A percentile compares a stretch with the other conserved stretches of the same genome.
These are phyloP conservation scores for Cephalopachus bancanus DNA, from an alignment of 2,797 vertebrate genomes.

Conservation along the genomic window DNA sequence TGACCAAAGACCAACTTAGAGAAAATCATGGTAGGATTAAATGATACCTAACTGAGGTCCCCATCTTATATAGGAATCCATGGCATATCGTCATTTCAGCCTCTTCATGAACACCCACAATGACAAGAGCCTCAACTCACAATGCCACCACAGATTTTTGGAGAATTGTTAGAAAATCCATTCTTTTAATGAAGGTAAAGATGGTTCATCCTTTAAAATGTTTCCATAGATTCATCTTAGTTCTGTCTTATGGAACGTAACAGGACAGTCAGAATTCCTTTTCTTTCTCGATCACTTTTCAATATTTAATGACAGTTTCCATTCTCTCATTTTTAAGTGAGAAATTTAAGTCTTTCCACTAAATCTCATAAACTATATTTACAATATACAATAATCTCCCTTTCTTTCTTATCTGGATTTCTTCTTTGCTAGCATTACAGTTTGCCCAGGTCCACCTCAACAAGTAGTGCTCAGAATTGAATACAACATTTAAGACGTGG, in stretches of 20 bases:
- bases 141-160: not conserved
- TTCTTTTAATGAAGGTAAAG: not conserved
- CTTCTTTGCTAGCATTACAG: not conserved
- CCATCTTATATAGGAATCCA: not conserved
- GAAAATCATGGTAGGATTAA: not conserved
- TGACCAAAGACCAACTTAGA: not conserved
- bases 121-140: not conserved
- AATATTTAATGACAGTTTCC: constrained; percentile 23
- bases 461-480: not conserved
- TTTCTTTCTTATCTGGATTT: not conserved
- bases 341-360: not conserved
- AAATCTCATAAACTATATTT: not conserved
- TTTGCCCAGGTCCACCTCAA: not conserved
- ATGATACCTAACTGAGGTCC: not conserved
- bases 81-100: not conserved
- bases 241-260: not conserved
- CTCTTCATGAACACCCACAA: not conserved
- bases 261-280: not conserved
- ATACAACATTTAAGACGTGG: not conserved
- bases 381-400: not conserved
- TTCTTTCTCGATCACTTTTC: constrained; percentile 14
- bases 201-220: not conserved
- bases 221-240: not conserved
- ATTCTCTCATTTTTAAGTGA: not conserved
- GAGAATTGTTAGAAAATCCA: not conserved